Evolutionary conservation across 2,888 invertebrate species (phyloP).

Genomic region (Trichogramma evanescens): DNA sequence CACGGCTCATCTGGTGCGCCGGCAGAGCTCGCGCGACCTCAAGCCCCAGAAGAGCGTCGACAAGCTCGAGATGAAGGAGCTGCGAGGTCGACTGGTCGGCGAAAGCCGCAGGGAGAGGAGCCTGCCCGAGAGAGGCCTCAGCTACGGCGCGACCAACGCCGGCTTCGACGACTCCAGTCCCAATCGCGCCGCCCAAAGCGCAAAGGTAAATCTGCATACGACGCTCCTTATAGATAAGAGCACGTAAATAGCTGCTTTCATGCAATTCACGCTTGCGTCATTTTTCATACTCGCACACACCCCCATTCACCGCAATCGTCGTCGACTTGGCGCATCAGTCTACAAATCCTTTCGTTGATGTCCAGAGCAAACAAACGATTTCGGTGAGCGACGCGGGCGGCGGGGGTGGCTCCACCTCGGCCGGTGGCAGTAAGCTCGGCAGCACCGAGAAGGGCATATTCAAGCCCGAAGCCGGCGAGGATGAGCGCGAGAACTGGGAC

Average conservation of each 20-base stretch:
- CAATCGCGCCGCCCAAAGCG: constrained; percentile 33
- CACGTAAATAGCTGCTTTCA: not conserved
- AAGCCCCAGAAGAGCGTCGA: constrained; percentile 74
- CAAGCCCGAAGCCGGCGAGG: constrained; percentile 64
- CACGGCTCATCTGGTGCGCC: constrained; percentile 78
- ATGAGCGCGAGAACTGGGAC: constrained; percentile 85
- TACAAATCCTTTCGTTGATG: not conserved
- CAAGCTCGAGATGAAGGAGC: constrained; percentile 77
- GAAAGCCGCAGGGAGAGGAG: constrained; percentile 55
- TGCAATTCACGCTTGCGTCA: not conserved
- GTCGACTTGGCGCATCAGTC: not conserved
- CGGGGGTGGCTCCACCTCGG: constrained; percentile 5
- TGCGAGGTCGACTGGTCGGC: constrained; percentile 71
- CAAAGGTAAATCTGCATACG: not conserved
- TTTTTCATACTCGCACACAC: not conserved
- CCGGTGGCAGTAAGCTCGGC: constrained; percentile 53
- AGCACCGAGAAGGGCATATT: constrained; percentile 59
- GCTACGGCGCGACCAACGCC: constrained; percentile 82
- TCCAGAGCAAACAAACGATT: constrained; percentile 6
- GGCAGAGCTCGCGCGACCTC: constrained; percentile 81
- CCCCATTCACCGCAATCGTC: no score
- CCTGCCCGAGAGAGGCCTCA: constrained; percentile 44
- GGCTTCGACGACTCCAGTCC: constrained; percentile 66
- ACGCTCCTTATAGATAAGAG: not conserved
- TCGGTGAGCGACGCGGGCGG: not conserved